These are phyloP conservation scores for Echiichthys vipera DNA, from an alignment of 2,797 vertebrate genomes.

Conservation along the genomic window DNA sequence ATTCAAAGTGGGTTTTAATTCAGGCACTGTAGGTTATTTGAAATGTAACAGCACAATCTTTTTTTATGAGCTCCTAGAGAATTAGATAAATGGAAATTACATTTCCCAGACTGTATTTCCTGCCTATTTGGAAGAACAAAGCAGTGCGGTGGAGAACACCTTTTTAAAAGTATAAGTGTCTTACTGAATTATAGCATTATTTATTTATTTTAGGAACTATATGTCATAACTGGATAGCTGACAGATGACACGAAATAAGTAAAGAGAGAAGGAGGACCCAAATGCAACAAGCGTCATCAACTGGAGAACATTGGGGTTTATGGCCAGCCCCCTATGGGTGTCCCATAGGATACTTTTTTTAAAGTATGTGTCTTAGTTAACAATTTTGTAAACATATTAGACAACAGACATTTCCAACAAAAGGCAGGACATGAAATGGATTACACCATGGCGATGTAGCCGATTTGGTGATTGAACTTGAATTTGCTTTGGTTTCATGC, in stretches of 20 bases:
- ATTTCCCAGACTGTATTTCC: slow-evolving; percentile 38
- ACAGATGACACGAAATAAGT: not conserved
- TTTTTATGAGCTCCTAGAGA: slow-evolving; percentile 63
- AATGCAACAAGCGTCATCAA: not conserved
- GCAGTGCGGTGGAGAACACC: slow-evolving; percentile 20
- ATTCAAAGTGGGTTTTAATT: slow-evolving; percentile 80
- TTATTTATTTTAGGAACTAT: not conserved
- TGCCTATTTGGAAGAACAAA: slow-evolving; percentile 48
- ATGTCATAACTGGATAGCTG: not conserved
- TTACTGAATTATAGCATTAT: not conserved
- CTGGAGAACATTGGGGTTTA: not conserved
- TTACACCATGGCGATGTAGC: too few relatives aligned
- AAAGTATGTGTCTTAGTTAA: not conserved
- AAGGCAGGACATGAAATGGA: too few relatives aligned
- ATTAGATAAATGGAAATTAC: slow-evolving; percentile 68
- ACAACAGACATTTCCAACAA: not conserved
- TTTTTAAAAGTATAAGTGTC: slow-evolving; percentile 24
- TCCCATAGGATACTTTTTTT: not conserved
- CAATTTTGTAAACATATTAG: not conserved
- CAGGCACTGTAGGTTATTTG: slow-evolving; percentile 72
- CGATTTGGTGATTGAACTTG: too few relatives aligned
- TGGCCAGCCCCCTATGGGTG: not conserved
- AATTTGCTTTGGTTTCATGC: too few relatives aligned
- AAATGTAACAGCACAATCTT: slow-evolving; percentile 69
- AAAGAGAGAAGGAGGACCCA: not conserved